Base-by-base conservation (phyloP, 1,140 invertebrate genomes). In the Mycetomoellerius zeteki region DNA sequence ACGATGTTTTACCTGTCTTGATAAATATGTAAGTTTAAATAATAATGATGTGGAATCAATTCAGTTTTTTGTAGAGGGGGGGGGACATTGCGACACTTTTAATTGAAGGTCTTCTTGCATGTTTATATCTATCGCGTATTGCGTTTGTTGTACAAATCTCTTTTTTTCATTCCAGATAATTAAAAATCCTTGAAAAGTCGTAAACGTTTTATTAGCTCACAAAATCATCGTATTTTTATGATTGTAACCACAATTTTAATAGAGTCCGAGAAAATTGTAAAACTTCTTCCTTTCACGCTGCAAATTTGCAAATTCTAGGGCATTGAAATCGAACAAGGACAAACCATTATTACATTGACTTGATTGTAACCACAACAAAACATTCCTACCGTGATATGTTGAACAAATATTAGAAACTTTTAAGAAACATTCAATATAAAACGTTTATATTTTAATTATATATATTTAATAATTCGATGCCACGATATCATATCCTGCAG, bases 321-420 rank as follows among this genome's bases (percentile, higher is more conserved):
- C 75, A 47, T 62, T 56, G 54, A 86, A 86, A 75, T 78, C 8
- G 37, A 71, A 78, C 90, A 89, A 92, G 91, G 88, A 75, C 91
- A 86, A 80, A 24, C 62, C 50, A 43, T 73, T 84, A 65, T 90
- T 91, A 91, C 88, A 89, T 88, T 91, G 91, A 91, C 92, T 87
- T 78, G 69, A 88, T 91, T 92, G 16, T 43, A 64, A 50, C 24
- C 52, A 33, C 58, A 62, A 60, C 24, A 43, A 43, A 43, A 3
- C 62, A 85, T 86, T 86, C 37, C 16, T 58, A 58, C 1, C 27
- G 14, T 54, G 30, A 75, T 75, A 64, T 75, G 4, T 37, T 33
- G 37, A 30, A 8, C 76, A 54, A 8, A 21, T 58, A 24, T 73
- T 67, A 33, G 62, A 3, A 91, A 85, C 56, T 88, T 87, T 81